Conservation (phyloP, 1,140 invertebrate genomes). For the Pseudomyrmex pallidus region DNA sequence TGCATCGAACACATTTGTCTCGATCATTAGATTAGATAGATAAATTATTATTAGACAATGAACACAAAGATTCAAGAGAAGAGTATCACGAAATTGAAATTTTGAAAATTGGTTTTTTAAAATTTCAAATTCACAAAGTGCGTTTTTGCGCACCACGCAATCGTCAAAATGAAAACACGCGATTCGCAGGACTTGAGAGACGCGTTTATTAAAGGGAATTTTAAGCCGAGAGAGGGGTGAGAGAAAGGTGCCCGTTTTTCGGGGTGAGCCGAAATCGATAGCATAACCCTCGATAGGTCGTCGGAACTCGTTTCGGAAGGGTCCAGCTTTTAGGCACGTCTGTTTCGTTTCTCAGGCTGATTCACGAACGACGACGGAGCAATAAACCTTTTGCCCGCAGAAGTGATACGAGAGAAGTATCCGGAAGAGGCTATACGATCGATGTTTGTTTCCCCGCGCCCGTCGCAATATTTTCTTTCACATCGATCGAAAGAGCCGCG, state of each 20-base stretch:
- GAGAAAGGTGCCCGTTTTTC: conserved; percentile 4
- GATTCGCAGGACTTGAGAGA: background rate
- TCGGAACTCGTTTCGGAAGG: conserved; percentile 24
- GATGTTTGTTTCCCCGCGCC: too few species aligned
- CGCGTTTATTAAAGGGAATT: conserved; percentile 14
- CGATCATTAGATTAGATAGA: too few species aligned
- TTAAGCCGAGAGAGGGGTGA: background rate
- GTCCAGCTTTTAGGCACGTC: background rate
- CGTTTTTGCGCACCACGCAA: background rate
- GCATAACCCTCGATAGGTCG: conserved; percentile 18
- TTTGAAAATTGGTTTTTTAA: too few species aligned
- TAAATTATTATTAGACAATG: background rate
- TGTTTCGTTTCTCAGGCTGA: conserved; percentile 2
- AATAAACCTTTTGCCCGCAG: conserved; percentile 3
- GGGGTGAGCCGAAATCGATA: conserved; percentile 33
- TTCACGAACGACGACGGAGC: conserved; percentile 7
- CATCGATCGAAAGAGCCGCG: background rate
- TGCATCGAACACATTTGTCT: too few species aligned
- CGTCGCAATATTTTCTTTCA: background rate
- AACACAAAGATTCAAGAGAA: background rate
- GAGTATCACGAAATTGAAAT: background rate
- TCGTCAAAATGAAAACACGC: background rate
- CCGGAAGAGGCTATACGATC: background rate
- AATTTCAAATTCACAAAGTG: too few species aligned
- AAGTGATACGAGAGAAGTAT: background rate